Evolutionary conservation across 2,888 invertebrate genomes (phyloP), one percentile per base, ranked within the genome.

Genomic region (Lacanobia oleracea): DNA sequence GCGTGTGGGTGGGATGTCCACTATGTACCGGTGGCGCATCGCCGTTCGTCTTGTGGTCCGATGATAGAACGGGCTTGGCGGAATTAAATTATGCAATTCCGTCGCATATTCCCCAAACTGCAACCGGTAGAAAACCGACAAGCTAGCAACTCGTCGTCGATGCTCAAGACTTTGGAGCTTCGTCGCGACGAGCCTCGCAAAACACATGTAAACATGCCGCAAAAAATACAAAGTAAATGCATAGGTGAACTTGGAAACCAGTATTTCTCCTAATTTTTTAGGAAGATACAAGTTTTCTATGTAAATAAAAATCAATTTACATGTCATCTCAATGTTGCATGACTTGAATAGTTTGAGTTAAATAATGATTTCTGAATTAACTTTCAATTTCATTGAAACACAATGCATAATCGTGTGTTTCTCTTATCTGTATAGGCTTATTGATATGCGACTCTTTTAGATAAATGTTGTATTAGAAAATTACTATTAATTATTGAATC

Each of bases 391-490:
- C 12, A 21, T 61, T 37, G 6, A 45, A 51, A 61, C 4, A 61
- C 4, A 1, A 40, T n/a, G 14, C 21, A 14, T 62, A 37, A 51
- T 67, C 33, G 57, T 54, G 14, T 40, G 16, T 50, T 51, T 21
- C 40, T 59, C 14, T 40, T 74, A 74, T 77, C 80, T 57, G 2
- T 37, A 14, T 53, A 59, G 5, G 10, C 27, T 48, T 57, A 56
- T 56, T 61, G 54, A 76, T 60, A 61, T 21, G 37, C 16, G 6
- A 63, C n/a, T 14, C 23, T 57, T 23, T 50, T 23, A 61, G 37
- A 54, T 54, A 40, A 64, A 51, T 37, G 12, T 43, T 50, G 21
- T 53, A 50, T 48, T 27, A 59, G 23, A 59, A 18, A 37, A n/a
- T 27, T 23, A 50, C 12, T 45, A n/a, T 18, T 48, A 12, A 59